Evolutionary conservation across 35 echinoderm and acorn worm species (phyloP).

Genomic region (Eucidaris tribuloides): DNA sequence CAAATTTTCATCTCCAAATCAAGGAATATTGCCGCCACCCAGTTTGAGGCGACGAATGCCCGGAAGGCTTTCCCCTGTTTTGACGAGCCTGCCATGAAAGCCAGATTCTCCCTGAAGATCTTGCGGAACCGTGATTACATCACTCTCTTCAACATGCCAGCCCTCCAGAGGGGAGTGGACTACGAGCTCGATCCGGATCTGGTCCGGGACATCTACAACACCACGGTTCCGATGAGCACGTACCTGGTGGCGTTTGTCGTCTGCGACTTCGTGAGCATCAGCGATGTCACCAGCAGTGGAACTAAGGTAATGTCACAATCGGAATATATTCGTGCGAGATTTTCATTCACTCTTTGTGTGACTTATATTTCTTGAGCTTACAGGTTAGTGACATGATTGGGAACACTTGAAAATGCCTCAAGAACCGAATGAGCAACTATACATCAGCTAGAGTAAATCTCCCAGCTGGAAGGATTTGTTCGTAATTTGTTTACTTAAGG

Average conservation of each 20-base stretch:
- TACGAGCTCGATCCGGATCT: background rate
- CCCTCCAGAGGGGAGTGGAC: background rate
- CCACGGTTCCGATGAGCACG: slow-evolving; percentile 71
- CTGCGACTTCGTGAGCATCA: slow-evolving; percentile 58
- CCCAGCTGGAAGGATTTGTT: too few species aligned
- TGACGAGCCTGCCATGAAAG: slow-evolving; percentile 82
- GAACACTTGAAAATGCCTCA: too few species aligned
- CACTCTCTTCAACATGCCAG: slow-evolving; percentile 72
- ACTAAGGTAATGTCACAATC: slow-evolving; percentile 61
- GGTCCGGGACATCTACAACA: slow-evolving; percentile 42
- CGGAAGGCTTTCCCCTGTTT: slow-evolving; percentile 87
- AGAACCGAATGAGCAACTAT: too few species aligned
- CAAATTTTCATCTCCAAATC: too few species aligned
- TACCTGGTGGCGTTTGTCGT: slow-evolving; percentile 92
- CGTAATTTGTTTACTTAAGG: too few species aligned
- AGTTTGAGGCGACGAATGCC: slow-evolving; percentile 75
- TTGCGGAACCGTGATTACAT: slow-evolving; percentile 23
- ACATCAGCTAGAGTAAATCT: too few species aligned
- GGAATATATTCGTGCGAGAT: too few species aligned
- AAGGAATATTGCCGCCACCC: slow-evolving; percentile 74
- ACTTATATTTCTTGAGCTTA: too few species aligned
- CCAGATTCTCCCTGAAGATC: slow-evolving; percentile 64
- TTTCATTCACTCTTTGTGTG: too few species aligned
- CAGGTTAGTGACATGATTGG: too few species aligned
- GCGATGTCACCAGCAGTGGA: slow-evolving; percentile 35